A percentile compares a stretch with the other conserved stretches of the same genome.
Evolutionary conservation across 2,113 vertebrate species (phyloP).

Genomic region (Pelvicachromis taeniatus): DNA sequence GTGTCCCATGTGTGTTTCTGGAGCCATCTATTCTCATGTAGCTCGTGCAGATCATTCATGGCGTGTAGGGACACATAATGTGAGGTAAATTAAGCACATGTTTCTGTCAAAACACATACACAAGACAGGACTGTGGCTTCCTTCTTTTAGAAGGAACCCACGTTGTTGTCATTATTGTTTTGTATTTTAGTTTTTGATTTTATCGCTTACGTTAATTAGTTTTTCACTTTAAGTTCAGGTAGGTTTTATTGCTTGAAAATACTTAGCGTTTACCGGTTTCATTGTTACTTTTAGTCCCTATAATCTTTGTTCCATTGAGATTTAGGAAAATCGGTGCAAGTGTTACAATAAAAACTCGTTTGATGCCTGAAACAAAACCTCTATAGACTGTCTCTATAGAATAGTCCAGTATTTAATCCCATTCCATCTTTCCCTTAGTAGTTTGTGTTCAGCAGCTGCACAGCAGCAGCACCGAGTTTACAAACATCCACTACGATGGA

Average conservation of each 20-base stretch:
- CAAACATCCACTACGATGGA: constrained; percentile 18
- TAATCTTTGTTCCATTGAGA: not conserved
- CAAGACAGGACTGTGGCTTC: not conserved
- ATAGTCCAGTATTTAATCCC: not conserved
- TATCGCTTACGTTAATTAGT: not conserved
- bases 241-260: not conserved
- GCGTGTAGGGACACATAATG: not conserved
- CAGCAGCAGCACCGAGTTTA: not conserved
- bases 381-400: not conserved
- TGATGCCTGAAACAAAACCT: not conserved
- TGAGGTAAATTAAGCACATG: not conserved
- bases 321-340: not conserved
- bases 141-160: not conserved
- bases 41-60: not conserved
- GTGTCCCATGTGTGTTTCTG: not conserved
- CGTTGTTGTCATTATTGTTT: not conserved
- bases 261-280: not conserved
- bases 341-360: not conserved
- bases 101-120: not conserved
- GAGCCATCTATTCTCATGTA: not conserved
- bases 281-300: not conserved
- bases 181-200: not conserved
- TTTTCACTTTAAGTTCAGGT: not conserved
- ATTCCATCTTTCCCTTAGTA: not conserved
- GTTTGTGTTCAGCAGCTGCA: constrained; percentile 12